phyloP scores from a whole-genome alignment of 2,113 vertebrate species.

The Eleginops maclovinus region DNA sequence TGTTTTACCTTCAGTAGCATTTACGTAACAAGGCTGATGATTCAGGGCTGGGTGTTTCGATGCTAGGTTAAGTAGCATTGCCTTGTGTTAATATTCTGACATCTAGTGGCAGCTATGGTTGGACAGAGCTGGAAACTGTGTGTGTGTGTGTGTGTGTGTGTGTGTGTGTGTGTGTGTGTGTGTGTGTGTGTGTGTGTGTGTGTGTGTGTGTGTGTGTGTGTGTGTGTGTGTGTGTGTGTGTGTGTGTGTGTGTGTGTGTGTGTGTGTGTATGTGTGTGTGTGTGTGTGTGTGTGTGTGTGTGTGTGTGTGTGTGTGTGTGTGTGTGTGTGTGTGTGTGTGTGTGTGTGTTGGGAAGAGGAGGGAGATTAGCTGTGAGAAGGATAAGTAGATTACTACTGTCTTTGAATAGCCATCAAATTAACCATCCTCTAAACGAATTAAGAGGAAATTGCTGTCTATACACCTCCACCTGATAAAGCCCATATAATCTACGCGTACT shows the following conservation, averaged over 20 bases:
- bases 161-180: conserved; percentile 15
- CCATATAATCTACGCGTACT: conserved; percentile 70
- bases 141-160: conserved; percentile 27
- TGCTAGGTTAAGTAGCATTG: conserved; percentile 5
- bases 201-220: conserved; percentile 16
- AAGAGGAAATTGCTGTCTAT: conserved; percentile 64
- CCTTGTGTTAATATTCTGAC: conserved; percentile 75
- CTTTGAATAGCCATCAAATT: conserved; percentile 73
- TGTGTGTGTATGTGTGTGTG: conserved; percentile 25
- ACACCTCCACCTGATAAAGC: conserved; percentile 68
- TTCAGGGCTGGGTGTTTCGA: conserved; percentile 37
- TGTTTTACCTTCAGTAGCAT: conserved; percentile 58
- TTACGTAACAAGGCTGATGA: conserved; percentile 65
- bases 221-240: conserved; percentile 19
- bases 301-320: conserved; percentile 22
- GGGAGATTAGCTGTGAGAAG: conserved; percentile 55
- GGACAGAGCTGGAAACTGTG: conserved; percentile 33
- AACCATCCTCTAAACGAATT: conserved; percentile 71
- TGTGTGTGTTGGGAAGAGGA: background rate
- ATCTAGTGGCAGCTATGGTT: conserved; percentile 71
- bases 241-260: conserved; percentile 20
- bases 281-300: too few relatives aligned
- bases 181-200: conserved; percentile 19
- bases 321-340: conserved; percentile 13
- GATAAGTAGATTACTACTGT: conserved; percentile 67